Conservation (phyloP, 30 jellyfish, hydroid and myxozoan genomes). For the Rhopilema esculentum region DNA sequence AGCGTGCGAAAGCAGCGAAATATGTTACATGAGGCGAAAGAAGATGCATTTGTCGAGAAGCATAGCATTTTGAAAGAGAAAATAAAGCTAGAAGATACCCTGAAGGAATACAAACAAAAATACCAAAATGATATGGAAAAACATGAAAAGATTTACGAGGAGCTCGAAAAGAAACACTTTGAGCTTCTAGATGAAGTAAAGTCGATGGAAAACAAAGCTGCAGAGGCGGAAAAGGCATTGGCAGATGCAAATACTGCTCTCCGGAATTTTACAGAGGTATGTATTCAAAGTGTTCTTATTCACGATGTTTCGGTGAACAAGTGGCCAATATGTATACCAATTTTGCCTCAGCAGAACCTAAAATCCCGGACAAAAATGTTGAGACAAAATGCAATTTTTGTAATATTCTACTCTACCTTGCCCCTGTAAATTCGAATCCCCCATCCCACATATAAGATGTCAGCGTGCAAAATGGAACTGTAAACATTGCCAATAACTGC, state of each 20-base stretch:
- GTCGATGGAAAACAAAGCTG: constrained; percentile 12
- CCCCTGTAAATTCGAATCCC: too few relatives aligned
- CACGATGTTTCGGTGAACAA: too few relatives aligned
- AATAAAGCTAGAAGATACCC: background rate
- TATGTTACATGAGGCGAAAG: constrained; percentile 29
- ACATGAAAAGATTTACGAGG: constrained; percentile 3
- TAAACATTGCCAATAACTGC: too few relatives aligned
- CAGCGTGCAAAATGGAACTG: too few relatives aligned
- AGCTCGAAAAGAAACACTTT: constrained; percentile 30
- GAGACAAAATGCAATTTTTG: too few relatives aligned
- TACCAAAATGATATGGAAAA: constrained; percentile 27
- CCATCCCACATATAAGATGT: too few relatives aligned
- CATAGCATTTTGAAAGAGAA: constrained; percentile 39
- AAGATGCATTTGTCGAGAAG: constrained; percentile 21
- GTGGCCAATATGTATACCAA: too few relatives aligned
- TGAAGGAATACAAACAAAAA: background rate
- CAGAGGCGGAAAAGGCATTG: constrained; percentile 9
- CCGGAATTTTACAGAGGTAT: background rate
- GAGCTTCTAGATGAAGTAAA: constrained; percentile 14
- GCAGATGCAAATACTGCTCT: background rate
- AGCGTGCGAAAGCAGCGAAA: constrained; percentile 52
- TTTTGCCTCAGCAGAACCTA: too few relatives aligned
- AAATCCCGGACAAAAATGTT: too few relatives aligned
- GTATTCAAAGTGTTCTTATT: too few relatives aligned
- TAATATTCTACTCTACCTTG: too few relatives aligned